Evolutionary conservation across 2,797 vertebrate genomes (phyloP), one percentile per base, ranked within the genome.

Genomic region (Geotrypetes seraphini): DNA sequence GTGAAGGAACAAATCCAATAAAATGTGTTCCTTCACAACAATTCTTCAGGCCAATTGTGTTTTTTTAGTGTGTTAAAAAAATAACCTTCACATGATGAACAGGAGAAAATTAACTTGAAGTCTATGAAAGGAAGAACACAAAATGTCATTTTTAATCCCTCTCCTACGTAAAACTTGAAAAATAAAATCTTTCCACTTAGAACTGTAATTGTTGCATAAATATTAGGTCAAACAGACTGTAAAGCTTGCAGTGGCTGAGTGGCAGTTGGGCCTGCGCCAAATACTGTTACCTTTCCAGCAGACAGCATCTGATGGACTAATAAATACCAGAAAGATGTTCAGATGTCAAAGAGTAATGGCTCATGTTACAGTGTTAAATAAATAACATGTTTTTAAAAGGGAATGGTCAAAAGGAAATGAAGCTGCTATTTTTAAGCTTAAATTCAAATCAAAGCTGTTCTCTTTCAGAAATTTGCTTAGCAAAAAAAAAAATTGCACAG

Each of bases 331-430:
- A 25, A 39, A 22, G 34, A 25, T 13, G 12, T 11, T 34, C 17
- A 33, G 10, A 17, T 16, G 10, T 31, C 35, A 45, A 27, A 34
- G 6, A 35, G 9, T 10, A 61, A 24, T 32, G 25, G 25, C 7
- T 21, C 20, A 29, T 7, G 8, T 22, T 40, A 30, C 10, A 35
- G 3, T 33, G 12, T 29, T 36, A 47, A n/a, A n/a, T n/a, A 57
- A 36, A n/a, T n/a, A 57, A 36, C 5, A 36, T 19, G 20, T 16
- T 44, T 44, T 42, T 31, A 39, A 28, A 33, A 43, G 19, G 5
- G 5, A n/a, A 25, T 23, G 30, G 34, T n/a, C 18, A 44, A 44
- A 50, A 49, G n/a, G 26, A 42, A 35, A 44, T 27, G 36, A 35
- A 32, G 13, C 14, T 45, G 10, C 18, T 19, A 25, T 16, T 9